These are phyloP conservation scores for Panulirus ornatus DNA, from an alignment of 1,140 invertebrate species.

Conservation along the genomic window DNA sequence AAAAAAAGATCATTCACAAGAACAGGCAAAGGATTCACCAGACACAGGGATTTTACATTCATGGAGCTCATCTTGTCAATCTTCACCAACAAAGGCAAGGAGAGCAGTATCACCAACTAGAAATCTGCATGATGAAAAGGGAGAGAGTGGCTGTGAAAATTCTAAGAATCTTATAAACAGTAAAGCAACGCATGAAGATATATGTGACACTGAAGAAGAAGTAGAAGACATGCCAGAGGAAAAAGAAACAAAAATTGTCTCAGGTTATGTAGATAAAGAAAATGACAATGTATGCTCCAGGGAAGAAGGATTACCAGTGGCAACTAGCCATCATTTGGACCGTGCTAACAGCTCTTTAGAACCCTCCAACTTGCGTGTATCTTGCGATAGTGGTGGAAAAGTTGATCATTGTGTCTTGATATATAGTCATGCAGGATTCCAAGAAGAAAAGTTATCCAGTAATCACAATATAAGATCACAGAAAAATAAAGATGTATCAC, in stretches of 20 bases:
- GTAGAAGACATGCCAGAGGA: conserved; percentile 33
- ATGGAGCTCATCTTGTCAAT: neutral
- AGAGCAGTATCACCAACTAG: neutral
- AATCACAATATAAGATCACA: neutral
- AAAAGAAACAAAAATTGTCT: neutral
- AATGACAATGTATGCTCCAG: neutral
- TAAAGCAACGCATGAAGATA: neutral
- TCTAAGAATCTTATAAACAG: neutral
- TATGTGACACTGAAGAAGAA: conserved; percentile 17
- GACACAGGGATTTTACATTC: neutral
- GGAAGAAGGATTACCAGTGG: no score
- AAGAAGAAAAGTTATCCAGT: neutral
- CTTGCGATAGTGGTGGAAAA: neutral
- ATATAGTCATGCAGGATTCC: neutral
- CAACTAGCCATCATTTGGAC: neutral
- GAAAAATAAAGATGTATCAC: neutral
- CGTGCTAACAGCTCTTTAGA: neutral
- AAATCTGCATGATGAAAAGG: neutral
- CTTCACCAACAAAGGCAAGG: neutral
- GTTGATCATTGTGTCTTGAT: neutral
- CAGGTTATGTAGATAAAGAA: neutral
- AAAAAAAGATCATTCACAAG: neutral
- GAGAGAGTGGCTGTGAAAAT: neutral
- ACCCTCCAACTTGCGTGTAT: neutral
- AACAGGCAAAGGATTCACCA: neutral